A percentile compares a stretch with the other conserved stretches of the same genome.
phyloP scores from a whole-genome alignment of 2,797 vertebrate species.

The Manis crassicaudata region DNA sequence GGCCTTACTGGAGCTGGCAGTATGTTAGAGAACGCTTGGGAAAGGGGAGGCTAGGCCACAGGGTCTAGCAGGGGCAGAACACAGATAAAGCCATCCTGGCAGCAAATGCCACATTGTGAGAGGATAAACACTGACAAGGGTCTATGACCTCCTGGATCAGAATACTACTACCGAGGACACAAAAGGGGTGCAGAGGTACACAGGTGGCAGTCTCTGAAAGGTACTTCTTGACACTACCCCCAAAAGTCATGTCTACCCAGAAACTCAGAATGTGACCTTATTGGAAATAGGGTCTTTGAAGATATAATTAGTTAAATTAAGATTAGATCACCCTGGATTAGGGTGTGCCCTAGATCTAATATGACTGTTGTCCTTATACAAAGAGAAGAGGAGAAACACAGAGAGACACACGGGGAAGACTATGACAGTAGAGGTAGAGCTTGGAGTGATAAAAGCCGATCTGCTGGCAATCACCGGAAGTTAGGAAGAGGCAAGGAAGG shows the following conservation, averaged over 20 bases:
- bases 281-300: not conserved
- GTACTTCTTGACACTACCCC: too few species aligned
- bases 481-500: not conserved
- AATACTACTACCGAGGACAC: not conserved
- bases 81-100: not conserved
- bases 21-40: not conserved
- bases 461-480: not conserved
- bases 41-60: not conserved
- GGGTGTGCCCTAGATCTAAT: not conserved
- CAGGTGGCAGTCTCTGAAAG: not conserved
- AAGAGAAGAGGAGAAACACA: not conserved
- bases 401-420: not conserved
- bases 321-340: not conserved
- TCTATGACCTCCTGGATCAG: not conserved
- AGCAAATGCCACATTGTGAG: not conserved
- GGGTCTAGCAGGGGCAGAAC: not conserved
- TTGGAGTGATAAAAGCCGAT: not conserved
- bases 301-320: not conserved
- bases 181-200: not conserved
- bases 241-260: not conserved
- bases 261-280: not conserved
- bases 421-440: not conserved
- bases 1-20: not conserved
- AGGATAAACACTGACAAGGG: not conserved
- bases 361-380: not conserved